phyloP scores from a whole-genome alignment of 1,140 invertebrate species.

The Procambarus clarkii region DNA sequence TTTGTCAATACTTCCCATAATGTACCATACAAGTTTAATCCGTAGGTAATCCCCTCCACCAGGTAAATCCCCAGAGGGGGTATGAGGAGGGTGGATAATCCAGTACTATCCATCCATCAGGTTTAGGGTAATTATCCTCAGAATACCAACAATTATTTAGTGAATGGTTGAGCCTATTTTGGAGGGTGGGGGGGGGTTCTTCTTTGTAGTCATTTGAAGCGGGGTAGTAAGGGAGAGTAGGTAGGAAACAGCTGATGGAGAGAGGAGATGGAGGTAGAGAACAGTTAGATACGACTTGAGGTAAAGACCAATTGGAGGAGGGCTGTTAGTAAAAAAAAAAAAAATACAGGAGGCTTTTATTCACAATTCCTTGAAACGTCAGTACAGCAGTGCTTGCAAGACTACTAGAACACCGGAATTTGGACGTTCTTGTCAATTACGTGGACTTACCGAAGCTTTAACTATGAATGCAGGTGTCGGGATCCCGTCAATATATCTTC shows the following conservation, averaged over 20 bases:
- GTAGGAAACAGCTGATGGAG: not conserved
- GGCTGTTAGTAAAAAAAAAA: no score
- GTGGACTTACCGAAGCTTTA: no score
- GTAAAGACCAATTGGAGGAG: not conserved
- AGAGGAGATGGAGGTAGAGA: not conserved
- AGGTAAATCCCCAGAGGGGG: not conserved
- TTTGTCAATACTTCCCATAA: not conserved
- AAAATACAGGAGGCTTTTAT: no score
- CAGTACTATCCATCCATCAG: not conserved
- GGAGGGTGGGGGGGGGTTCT: not conserved
- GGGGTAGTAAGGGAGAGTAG: not conserved
- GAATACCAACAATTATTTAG: not conserved
- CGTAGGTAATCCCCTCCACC: not conserved
- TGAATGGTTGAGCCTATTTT: not conserved
- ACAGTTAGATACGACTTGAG: not conserved
- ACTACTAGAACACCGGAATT: no score
- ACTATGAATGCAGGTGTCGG: no score
- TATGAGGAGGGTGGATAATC: not conserved
- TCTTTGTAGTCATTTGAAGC: not conserved
- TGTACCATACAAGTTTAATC: not conserved
- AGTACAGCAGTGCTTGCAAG: no score
- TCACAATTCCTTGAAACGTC: no score
- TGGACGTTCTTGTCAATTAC: no score
- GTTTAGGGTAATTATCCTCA: not conserved
- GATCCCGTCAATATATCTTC: no score